These are phyloP conservation scores for Ranitomeya variabilis DNA, from an alignment of 2,113 vertebrate genomes.

Conservation along the genomic window DNA sequence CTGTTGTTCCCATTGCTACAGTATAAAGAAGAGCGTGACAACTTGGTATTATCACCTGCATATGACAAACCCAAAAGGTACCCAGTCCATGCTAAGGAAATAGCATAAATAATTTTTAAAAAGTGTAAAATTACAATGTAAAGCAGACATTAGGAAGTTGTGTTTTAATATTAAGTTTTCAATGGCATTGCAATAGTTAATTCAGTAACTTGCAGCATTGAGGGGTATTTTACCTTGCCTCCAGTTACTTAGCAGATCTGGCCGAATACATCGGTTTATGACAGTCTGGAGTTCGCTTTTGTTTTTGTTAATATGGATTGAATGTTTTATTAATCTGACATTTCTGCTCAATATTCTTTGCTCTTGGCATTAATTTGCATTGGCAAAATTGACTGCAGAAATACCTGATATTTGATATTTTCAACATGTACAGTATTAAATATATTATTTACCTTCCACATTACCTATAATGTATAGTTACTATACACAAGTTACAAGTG, in stretches of 20 bases:
- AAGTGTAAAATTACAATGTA: background rate
- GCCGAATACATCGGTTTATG: background rate
- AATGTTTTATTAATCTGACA: constrained; percentile 27
- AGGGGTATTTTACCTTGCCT: background rate
- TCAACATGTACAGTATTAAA: too few species aligned
- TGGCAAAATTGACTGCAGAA: background rate
- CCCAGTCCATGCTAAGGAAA: too few species aligned
- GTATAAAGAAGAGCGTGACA: too few species aligned
- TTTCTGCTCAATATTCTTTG: background rate
- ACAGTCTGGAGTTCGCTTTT: background rate
- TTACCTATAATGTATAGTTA: background rate
- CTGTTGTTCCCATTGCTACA: too few species aligned
- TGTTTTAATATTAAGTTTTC: background rate
- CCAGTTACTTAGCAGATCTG: background rate
- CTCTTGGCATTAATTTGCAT: constrained; percentile 13
- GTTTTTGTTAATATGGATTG: background rate
- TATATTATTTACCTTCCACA: background rate
- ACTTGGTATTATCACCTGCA: too few species aligned
- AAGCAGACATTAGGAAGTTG: background rate
- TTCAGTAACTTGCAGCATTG: background rate
- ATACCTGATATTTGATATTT: background rate
- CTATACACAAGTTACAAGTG: background rate
- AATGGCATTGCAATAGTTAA: background rate
- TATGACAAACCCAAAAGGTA: too few species aligned
- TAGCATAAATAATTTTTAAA: background rate